A percentile compares a stretch with the other conserved stretches of the same genome.
Conservation (phyloP, 2,888 invertebrate species). For the Acanthococcus lagerstroemiae region DNA sequence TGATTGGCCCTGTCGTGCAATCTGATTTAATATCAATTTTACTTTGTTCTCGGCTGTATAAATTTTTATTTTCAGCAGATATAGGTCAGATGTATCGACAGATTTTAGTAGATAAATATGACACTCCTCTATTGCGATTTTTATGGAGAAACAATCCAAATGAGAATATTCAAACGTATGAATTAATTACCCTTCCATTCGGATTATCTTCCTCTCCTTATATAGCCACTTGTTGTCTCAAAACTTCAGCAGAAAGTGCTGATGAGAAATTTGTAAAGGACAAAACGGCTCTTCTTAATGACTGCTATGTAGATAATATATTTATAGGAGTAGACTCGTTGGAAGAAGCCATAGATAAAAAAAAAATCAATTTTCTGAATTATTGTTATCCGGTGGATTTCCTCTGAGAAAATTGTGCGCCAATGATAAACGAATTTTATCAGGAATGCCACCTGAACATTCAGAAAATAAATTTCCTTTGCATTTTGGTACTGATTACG, state of each 20-base stretch:
- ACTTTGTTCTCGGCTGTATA: neutral
- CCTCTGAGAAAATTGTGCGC: neutral
- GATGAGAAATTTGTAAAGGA: neutral
- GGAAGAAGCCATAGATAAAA: neutral
- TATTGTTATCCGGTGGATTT: neutral
- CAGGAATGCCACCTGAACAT: neutral
- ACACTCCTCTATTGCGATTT: neutral
- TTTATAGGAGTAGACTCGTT: neutral
- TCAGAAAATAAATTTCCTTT: neutral
- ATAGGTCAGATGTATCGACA: neutral
- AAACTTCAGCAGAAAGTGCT: neutral
- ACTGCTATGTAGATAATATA: neutral
- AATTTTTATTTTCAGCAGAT: neutral
- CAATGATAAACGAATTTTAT: neutral
- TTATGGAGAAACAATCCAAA: neutral
- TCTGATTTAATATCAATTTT: neutral
- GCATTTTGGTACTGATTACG: neutral
- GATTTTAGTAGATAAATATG: neutral
- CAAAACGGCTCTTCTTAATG: neutral
- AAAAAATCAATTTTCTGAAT: neutral
- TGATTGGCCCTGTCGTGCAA: neutral
- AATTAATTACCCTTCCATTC: neutral
- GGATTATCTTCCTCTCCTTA: neutral
- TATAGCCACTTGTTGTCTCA: neutral
- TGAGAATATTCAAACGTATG: neutral